Percentiles rank a stretch among this genome's conserved stretches.
Evolutionary conservation across 2,888 invertebrate species (phyloP).

Genomic region (Idaea dimidiata): DNA sequence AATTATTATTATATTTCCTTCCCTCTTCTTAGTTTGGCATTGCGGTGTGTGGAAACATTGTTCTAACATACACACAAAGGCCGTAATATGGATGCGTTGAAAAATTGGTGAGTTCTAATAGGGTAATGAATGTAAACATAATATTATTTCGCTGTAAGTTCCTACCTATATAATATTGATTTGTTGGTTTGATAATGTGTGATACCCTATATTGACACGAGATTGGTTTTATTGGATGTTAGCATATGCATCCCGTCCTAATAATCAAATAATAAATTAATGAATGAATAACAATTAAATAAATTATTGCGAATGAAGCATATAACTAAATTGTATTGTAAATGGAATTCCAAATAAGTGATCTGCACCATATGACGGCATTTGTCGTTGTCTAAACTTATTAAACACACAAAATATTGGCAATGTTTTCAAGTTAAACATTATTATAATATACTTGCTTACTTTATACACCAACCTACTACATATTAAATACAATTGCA

Average conservation of each 20-base stretch:
- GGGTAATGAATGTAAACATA: background rate
- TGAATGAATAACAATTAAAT: too few species aligned
- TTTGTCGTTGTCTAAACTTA: background rate
- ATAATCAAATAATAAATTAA: too few species aligned
- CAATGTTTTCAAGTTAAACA: background rate
- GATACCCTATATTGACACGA: too few species aligned
- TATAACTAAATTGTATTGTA: background rate
- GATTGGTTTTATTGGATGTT: too few species aligned
- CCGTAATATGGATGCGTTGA: background rate
- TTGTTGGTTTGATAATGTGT: too few species aligned
- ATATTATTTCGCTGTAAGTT: too few species aligned
- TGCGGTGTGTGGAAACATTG: background rate
- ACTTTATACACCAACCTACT: background rate
- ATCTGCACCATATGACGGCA: background rate
- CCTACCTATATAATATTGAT: too few species aligned
- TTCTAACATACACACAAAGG: background rate
- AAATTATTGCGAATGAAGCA: background rate
- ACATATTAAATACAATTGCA: background rate
- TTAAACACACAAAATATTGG: background rate
- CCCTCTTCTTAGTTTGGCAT: background rate
- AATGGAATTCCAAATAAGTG: background rate
- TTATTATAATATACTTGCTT: too few species aligned
- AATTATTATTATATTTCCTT: too few species aligned
- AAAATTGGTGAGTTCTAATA: background rate
- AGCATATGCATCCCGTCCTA: too few species aligned